Percentiles rank a stretch among this genome's conserved stretches.
Evolutionary conservation across 2,888 invertebrate genomes (phyloP).

Genomic region (Meliscaeva auricollis): DNA sequence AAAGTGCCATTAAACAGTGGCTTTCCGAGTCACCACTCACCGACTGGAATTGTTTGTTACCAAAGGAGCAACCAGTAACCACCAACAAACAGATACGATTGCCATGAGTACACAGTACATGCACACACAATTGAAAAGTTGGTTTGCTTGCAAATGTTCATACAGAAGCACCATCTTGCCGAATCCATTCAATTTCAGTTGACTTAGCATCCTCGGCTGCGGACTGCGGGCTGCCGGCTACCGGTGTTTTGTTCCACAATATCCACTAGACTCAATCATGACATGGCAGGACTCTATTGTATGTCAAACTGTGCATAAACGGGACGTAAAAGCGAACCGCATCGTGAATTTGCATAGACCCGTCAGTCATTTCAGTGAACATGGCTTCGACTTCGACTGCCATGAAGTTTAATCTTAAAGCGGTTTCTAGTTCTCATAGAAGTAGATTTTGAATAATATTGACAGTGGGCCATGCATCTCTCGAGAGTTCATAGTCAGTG

Average conservation of each 20-base stretch:
- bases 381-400: constrained; percentile 20
- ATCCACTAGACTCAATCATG: constrained; percentile 75
- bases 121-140: constrained; percentile 22
- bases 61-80: background rate
- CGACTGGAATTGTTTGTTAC: constrained; percentile 30
- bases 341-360: constrained; percentile 76
- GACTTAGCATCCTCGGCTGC: constrained; percentile 43
- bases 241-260: constrained; percentile 63
- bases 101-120: background rate
- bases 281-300: constrained; percentile 76
- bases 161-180: constrained; percentile 54
- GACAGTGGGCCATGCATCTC: constrained; percentile 75
- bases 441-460: constrained; percentile 77
- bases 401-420: constrained; percentile 41
- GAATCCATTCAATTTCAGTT: constrained; percentile 73
- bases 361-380: constrained; percentile 70
- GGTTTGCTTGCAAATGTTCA: constrained; percentile 35
- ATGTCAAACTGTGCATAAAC: constrained; percentile 74
- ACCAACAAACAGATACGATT: background rate
- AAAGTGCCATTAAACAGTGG: constrained; percentile 70
- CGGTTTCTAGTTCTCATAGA: constrained; percentile 68
- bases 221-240: constrained; percentile 32
- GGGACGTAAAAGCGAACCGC: constrained; percentile 73
- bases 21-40: constrained; percentile 46
- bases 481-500: constrained; percentile 37